These are phyloP conservation scores for Dromaius novaehollandiae DNA, from an alignment of 2,113 vertebrate species.

Conservation along the genomic window DNA sequence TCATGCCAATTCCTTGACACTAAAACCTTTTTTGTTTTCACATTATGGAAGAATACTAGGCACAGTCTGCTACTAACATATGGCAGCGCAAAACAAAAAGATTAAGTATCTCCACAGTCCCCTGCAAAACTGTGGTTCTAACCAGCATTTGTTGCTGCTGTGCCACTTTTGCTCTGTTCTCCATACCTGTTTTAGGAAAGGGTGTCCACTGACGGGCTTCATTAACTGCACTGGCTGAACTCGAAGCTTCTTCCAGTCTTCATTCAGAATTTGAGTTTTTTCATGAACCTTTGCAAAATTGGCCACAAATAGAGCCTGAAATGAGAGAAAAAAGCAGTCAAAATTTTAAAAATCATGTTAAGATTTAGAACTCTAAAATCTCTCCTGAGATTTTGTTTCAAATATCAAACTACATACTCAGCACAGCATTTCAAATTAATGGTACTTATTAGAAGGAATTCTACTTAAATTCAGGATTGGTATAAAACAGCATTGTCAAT, in stretches of 20 bases:
- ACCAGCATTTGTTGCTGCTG: background rate
- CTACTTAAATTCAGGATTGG: background rate
- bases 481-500: background rate
- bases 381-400: background rate
- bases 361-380: background rate
- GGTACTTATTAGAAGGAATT: background rate
- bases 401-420: accelerated
- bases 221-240: constrained; percentile 89
- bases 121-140: background rate
- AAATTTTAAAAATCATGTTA: accelerated
- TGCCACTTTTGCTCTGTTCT: background rate
- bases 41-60: background rate
- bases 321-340: background rate
- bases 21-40: background rate
- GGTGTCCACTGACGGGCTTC: constrained; percentile 82
- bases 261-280: constrained; percentile 88
- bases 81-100: background rate
- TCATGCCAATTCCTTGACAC: background rate
- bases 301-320: constrained; percentile 88
- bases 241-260: constrained; percentile 92
- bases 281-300: constrained; percentile 93
- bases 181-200: constrained; percentile 88
- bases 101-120: background rate
- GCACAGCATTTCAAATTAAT: background rate
- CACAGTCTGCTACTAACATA: background rate